phyloP scores from a whole-genome alignment of 1,140 invertebrate genomes.

The Aphidius gifuensis region DNA sequence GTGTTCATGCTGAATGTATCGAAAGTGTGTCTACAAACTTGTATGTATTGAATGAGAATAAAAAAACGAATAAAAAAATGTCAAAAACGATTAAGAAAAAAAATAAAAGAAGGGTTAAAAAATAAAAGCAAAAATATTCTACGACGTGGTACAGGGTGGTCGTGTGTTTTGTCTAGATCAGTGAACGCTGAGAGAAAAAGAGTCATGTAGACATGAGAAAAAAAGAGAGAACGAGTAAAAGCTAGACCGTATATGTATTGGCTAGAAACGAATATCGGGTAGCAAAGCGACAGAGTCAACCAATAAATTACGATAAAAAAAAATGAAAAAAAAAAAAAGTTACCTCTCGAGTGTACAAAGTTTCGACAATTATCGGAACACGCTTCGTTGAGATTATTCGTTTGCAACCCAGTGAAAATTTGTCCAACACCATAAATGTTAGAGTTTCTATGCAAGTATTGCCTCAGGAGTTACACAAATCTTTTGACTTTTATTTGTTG shows the following conservation, averaged over 20 bases:
- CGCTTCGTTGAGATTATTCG: conserved; percentile 14
- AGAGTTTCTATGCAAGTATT: conserved; percentile 10
- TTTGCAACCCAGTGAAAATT: conserved; percentile 15
- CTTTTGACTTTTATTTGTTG: neutral
- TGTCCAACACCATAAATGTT: conserved; percentile 5
- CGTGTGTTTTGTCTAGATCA: too few relatives aligned
- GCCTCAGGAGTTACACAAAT: conserved; percentile 12
- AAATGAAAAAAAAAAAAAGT: neutral
- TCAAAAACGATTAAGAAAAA: too few relatives aligned
- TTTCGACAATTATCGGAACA: conserved; percentile 16
- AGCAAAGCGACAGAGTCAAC: neutral
- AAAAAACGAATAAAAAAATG: too few relatives aligned
- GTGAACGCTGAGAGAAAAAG: too few relatives aligned
- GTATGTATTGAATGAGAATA: too few relatives aligned
- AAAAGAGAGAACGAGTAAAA: neutral
- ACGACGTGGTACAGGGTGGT: too few relatives aligned
- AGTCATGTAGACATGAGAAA: neutral
- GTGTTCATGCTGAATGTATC: too few relatives aligned
- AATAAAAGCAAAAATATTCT: too few relatives aligned
- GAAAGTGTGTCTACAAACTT: too few relatives aligned
- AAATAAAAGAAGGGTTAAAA: too few relatives aligned
- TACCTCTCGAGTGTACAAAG: conserved; percentile 10
- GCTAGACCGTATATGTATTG: conserved; percentile 1
- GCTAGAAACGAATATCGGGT: conserved; percentile 1
- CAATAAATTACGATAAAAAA: conserved; percentile 4